Evolutionary conservation across 2,797 vertebrate genomes (phyloP), one percentile per base, ranked within the genome.

Genomic region (Carduelis carduelis): DNA sequence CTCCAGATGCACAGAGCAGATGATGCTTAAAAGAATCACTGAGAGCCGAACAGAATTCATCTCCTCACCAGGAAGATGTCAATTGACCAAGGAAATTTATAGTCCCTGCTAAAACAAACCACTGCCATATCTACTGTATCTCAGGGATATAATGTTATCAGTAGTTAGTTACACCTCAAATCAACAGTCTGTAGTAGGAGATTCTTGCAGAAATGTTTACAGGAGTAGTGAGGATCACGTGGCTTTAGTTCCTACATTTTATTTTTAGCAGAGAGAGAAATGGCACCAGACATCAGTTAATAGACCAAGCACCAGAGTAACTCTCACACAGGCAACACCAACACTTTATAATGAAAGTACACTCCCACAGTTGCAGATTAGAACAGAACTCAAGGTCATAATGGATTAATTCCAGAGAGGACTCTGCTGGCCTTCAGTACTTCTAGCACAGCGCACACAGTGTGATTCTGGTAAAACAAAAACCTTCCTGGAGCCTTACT

Each of bases 211-310:
- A 61, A 93, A 85, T 39, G 32, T 91, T 91, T 91, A 92, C 43
- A 65, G 75, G 39, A 94, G 81, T 69, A 82, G n/a, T 0, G 11
- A 44, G 22, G 16, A 76, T 57, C 94, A 92, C 27, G 3, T 63
- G 65, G 41, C 5, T 1, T 39, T 23, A 49, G 79, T 66, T 92
- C 85, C 95, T 76, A 83, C 77, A 68, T 85, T 93, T 87, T 90
- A 95, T 85, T 91, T 94, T 85, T 81, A 93, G 82, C 15, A 3
- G 72, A 74, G 39, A 61, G 18, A 82, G 75, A 80, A 96, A 94
- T 24, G 35, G 71, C 71, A 57, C 23, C 65, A 66, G 49, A 61
- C 49, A 2, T 41, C 79, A 65, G 56, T 30, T 50, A 61, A 59
- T 30, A 86, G 66, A 77, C 0, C 17, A 84, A 71, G 60, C 69